Percentiles rank a stretch among this genome's conserved stretches.
Evolutionary conservation across 2,797 vertebrate species (phyloP).

Genomic region (Sarcophilus harrisii): DNA sequence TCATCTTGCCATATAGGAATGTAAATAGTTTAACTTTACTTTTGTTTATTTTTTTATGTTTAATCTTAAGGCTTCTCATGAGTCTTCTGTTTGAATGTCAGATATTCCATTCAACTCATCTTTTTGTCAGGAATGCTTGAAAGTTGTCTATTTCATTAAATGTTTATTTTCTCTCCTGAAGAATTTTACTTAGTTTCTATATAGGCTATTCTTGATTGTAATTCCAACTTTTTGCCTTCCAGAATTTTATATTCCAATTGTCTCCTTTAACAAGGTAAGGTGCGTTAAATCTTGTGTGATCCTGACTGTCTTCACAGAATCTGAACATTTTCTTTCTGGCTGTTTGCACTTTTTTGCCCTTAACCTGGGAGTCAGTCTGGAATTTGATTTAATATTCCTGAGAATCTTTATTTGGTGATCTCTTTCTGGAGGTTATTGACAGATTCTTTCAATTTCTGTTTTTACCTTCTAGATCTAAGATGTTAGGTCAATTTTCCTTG

Average conservation of each 20-base stretch:
- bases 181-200: neutral
- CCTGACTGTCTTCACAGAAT: neutral
- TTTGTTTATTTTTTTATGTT: neutral
- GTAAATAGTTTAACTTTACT: neutral
- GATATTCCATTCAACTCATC: neutral
- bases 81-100: neutral
- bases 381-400: neutral
- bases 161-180: neutral
- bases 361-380: neutral
- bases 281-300: neutral
- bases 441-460: neutral
- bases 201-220: neutral
- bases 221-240: neutral
- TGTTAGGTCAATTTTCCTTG: neutral
- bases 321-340: neutral
- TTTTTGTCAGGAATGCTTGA: neutral
- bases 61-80: neutral
- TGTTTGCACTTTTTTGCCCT: neutral
- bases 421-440: neutral
- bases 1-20: neutral
- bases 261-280: neutral
- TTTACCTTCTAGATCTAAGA: neutral
- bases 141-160: neutral
- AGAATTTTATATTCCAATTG: neutral
- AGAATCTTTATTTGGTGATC: neutral